Percentiles rank a stretch among this genome's conserved stretches.
phyloP scores from a whole-genome alignment of 2,888 invertebrate species.

The Heteromyza rotundicornis region DNA sequence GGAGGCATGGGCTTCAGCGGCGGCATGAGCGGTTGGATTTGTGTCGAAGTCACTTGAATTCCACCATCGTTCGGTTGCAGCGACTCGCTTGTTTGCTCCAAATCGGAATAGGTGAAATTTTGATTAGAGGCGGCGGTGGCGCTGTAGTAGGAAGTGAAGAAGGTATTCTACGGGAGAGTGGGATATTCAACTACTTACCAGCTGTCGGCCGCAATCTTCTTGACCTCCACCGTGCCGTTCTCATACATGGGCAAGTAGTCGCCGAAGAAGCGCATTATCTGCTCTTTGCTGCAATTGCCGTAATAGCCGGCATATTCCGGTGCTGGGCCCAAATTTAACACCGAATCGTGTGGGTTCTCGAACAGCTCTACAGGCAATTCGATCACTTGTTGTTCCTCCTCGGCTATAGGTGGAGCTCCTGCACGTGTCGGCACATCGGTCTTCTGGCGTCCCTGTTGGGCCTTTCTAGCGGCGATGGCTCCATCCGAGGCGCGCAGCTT shows the following conservation, averaged over 20 bases:
- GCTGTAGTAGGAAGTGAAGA: too few species aligned
- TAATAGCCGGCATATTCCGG: constrained; percentile 44
- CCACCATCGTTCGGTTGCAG: not conserved
- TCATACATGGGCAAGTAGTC: constrained; percentile 45
- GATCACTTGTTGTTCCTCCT: constrained; percentile 39
- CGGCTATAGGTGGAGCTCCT: not conserved
- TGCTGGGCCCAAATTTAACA: constrained; percentile 39
- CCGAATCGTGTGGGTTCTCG: constrained; percentile 46
- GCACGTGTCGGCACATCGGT: constrained; percentile 6
- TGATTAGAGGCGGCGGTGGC: too few species aligned
- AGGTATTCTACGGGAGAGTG: too few species aligned
- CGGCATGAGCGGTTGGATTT: constrained; percentile 12
- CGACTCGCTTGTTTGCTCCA: constrained; percentile 9
- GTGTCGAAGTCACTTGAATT: constrained; percentile 7
- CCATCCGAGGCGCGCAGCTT: constrained; percentile 38
- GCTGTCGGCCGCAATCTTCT: constrained; percentile 32
- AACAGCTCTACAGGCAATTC: constrained; percentile 41
- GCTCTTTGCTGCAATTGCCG: constrained; percentile 39
- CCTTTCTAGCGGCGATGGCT: constrained; percentile 17
- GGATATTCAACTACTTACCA: constrained; percentile 3
- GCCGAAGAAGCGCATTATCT: constrained; percentile 39
- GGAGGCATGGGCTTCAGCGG: constrained; percentile 7
- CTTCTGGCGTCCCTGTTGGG: constrained; percentile 21
- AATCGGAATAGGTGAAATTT: not conserved
- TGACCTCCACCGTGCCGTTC: constrained; percentile 35